Percentiles rank a stretch among this genome's conserved stretches.
Conservation (phyloP, 2,797 vertebrate genomes). For the Mormyrus hasselquistii region DNA sequence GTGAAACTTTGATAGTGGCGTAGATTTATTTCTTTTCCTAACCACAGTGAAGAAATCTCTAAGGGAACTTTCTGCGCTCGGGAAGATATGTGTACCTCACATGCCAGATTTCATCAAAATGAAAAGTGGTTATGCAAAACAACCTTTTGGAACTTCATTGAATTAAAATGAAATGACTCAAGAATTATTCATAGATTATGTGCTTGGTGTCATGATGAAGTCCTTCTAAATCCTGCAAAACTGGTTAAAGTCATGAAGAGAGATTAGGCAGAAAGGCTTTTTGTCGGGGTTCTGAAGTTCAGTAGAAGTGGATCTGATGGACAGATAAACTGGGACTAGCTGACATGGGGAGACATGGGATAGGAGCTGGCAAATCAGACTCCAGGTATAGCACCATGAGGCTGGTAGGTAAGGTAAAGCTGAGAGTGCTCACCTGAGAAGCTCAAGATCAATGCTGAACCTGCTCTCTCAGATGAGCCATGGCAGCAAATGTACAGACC, state of each 20-base stretch:
- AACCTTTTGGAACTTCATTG: neutral
- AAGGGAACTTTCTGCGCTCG: neutral
- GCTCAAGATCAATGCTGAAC: neutral
- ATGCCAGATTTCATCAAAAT: neutral
- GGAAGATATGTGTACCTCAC: neutral
- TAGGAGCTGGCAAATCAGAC: neutral
- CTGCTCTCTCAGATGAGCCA: neutral
- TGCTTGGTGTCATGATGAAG: neutral
- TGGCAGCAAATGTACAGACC: neutral
- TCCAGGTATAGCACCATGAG: neutral
- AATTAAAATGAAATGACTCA: neutral
- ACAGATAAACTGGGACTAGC: neutral
- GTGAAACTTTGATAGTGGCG: neutral
- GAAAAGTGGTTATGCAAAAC: neutral
- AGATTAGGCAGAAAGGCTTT: neutral
- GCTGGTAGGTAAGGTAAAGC: neutral
- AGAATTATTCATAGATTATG: neutral
- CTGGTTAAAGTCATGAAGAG: neutral
- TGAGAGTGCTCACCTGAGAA: neutral
- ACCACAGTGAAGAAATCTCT: neutral
- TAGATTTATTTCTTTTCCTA: neutral
- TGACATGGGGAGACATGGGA: neutral
- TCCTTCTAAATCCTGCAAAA: neutral
- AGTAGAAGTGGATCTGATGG: neutral
- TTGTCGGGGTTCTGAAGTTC: neutral